Evolutionary conservation across 2,888 invertebrate species (phyloP).

Genomic region (Oligia fasciuncula): DNA sequence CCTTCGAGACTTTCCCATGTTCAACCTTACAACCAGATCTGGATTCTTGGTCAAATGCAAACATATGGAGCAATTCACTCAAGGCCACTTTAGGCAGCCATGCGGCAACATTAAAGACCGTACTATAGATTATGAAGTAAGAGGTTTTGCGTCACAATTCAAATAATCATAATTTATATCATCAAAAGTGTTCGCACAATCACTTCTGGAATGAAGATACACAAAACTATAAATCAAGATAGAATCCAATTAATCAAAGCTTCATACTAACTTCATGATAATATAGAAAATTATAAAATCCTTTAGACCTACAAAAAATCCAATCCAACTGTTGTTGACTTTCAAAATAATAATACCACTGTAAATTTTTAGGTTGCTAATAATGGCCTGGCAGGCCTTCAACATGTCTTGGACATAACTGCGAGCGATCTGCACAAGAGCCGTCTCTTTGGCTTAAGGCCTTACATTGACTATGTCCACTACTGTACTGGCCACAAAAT

Average conservation of each 20-base stretch:
- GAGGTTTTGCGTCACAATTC: background rate
- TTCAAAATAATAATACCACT: background rate
- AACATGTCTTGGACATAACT: constrained; percentile 60
- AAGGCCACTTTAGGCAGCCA: constrained; percentile 40
- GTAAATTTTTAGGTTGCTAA: constrained; percentile 64
- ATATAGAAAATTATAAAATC: too few relatives aligned
- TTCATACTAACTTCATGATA: background rate
- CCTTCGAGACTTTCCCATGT: background rate
- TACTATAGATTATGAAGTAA: constrained; percentile 29
- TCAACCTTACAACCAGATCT: constrained; percentile 27
- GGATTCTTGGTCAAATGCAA: constrained; percentile 22
- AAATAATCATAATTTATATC: too few relatives aligned
- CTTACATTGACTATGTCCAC: constrained; percentile 95
- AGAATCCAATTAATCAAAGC: too few relatives aligned
- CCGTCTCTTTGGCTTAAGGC: constrained; percentile 94
- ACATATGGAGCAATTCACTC: constrained; percentile 23
- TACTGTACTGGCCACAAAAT: constrained; percentile 92
- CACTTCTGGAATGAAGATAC: background rate
- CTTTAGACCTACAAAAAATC: too few relatives aligned
- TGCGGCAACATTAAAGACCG: constrained; percentile 10
- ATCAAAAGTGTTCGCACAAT: too few relatives aligned
- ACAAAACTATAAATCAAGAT: background rate
- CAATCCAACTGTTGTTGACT: background rate
- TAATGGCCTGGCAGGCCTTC: constrained; percentile 55
- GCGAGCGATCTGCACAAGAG: constrained; percentile 74